Percentiles rank a stretch among this genome's conserved stretches.
These are phyloP conservation scores for Benitochromis conjunctus DNA, from an alignment of 2,113 vertebrate species.

Conservation along the genomic window DNA sequence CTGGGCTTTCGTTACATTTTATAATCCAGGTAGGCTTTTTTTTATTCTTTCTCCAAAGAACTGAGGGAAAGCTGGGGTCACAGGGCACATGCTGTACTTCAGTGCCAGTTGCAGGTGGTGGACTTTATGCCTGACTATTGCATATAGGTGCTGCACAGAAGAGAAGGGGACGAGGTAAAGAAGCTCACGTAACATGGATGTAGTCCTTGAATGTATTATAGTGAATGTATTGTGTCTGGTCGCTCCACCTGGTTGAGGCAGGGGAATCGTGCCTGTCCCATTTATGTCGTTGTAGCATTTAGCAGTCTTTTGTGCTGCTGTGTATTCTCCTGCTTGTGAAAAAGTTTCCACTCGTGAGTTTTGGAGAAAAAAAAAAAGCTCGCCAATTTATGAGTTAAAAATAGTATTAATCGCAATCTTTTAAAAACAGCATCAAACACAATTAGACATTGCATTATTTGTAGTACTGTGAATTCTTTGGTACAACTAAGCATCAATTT, in stretches of 20 bases:
- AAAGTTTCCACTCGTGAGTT: neutral
- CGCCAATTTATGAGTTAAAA: neutral
- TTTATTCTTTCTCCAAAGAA: neutral
- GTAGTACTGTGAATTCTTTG: neutral
- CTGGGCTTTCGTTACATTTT: neutral
- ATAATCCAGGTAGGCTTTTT: conserved; percentile 30
- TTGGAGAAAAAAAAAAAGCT: neutral
- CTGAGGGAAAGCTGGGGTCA: neutral
- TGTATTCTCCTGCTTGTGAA: neutral
- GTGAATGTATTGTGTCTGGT: neutral
- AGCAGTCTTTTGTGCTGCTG: neutral
- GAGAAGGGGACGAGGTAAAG: neutral
- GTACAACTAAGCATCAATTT: neutral
- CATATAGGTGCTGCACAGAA: neutral
- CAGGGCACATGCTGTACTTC: neutral
- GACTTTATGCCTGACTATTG: neutral
- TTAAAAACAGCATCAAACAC: neutral
- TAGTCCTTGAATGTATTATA: neutral
- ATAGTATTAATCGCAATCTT: neutral
- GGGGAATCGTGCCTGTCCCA: neutral
- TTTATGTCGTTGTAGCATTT: neutral
- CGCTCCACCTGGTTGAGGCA: neutral
- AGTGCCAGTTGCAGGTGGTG: neutral
- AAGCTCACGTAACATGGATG: neutral
- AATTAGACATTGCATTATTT: neutral